Percentiles rank a stretch among this genome's conserved stretches.
These are phyloP conservation scores for Calephelis virginiensis DNA, from an alignment of 1,140 invertebrate species.

Conservation along the genomic window DNA sequence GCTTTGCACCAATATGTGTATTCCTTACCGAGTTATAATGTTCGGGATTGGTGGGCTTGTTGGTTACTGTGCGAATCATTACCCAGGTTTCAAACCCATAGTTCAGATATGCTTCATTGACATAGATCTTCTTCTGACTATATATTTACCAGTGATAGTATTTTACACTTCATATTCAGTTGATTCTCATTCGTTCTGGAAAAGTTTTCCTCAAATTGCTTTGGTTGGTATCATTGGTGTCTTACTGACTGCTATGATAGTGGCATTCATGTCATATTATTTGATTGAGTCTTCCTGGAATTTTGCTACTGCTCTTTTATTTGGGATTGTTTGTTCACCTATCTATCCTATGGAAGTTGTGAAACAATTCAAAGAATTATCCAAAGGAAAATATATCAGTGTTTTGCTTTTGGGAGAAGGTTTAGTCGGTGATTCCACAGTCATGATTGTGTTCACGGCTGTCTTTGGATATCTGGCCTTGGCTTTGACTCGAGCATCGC, in stretches of 20 bases:
- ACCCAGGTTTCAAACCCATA: constrained; percentile 49
- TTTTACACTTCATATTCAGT: constrained; percentile 61
- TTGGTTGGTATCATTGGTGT: constrained; percentile 59
- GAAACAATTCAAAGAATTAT: constrained; percentile 51
- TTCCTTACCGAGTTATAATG: constrained; percentile 63
- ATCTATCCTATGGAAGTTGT: constrained; percentile 67
- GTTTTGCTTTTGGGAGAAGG: constrained; percentile 63
- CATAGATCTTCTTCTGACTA: constrained; percentile 47
- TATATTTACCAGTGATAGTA: constrained; percentile 52
- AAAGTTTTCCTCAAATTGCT: constrained; percentile 57
- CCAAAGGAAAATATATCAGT: constrained; percentile 61
- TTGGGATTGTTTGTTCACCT: constrained; percentile 60
- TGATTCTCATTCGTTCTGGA: constrained; percentile 63
- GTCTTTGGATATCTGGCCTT: constrained; percentile 57
- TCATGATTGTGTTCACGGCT: constrained; percentile 64
- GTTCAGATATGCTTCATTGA: constrained; percentile 57
- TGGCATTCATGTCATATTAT: constrained; percentile 58
- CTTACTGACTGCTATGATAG: constrained; percentile 50
- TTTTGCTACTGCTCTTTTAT: constrained; percentile 53
- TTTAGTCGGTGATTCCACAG: constrained; percentile 60
- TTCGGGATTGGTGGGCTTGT: constrained; percentile 53
- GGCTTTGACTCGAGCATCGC: constrained; percentile 50
- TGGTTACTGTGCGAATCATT: constrained; percentile 52
- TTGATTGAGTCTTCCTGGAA: constrained; percentile 61
- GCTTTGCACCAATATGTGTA: constrained; percentile 47